Evolutionary conservation across 1,140 invertebrate species (phyloP).

Genomic region (Nixonia krombeini): DNA sequence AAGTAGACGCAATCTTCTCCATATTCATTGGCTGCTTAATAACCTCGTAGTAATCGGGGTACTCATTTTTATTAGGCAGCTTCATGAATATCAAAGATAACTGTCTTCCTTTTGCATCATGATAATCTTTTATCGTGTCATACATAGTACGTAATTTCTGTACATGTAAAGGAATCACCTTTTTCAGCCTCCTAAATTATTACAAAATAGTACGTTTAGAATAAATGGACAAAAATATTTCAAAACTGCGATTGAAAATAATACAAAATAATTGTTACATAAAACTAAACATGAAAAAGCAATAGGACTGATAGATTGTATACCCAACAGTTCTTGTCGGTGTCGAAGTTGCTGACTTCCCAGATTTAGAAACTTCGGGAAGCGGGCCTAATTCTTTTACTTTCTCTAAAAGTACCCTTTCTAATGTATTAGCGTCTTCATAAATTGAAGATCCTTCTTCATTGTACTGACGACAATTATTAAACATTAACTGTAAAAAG

Average conservation of each 20-base stretch:
- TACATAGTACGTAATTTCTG: slow-evolving; percentile 90
- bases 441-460: slow-evolving; percentile 96
- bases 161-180: slow-evolving; percentile 74
- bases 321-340: slow-evolving; percentile 65
- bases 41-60: slow-evolving; percentile 98
- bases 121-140: slow-evolving; percentile 90
- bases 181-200: slow-evolving; percentile 67
- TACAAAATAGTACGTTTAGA: slow-evolving; percentile 12
- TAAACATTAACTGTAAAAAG: slow-evolving; percentile 81
- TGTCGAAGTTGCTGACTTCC: slow-evolving; percentile 59
- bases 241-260: background rate
- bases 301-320: too few relatives aligned
- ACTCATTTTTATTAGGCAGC: slow-evolving; percentile 93
- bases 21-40: slow-evolving; percentile 98
- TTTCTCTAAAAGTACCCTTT: slow-evolving; percentile 88
- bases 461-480: slow-evolving; percentile 96
- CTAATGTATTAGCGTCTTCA: slow-evolving; percentile 91
- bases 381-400: slow-evolving; percentile 81
- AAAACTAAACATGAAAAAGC: too few relatives aligned
- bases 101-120: slow-evolving; percentile 89
- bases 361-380: slow-evolving; percentile 54
- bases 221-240: slow-evolving; percentile 5
- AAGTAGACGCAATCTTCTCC: slow-evolving; percentile 92
- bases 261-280: slow-evolving; percentile 18
- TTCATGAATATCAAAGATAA: slow-evolving; percentile 95